A percentile compares a stretch with the other conserved stretches of the same genome.
Evolutionary conservation across 2,888 invertebrate species (phyloP).

Genomic region (Agrotis puta): DNA sequence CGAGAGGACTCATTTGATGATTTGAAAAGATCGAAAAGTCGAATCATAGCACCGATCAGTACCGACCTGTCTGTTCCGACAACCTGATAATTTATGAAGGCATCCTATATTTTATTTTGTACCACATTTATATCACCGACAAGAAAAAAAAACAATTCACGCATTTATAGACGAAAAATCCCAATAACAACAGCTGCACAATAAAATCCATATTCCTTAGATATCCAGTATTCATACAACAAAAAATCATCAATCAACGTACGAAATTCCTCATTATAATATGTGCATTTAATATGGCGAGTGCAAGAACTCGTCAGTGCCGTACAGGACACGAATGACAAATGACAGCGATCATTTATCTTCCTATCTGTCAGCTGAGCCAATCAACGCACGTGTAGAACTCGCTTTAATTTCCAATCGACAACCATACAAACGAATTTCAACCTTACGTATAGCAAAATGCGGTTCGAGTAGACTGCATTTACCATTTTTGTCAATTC

Average conservation of each 20-base stretch:
- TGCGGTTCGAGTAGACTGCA: conserved; percentile 54
- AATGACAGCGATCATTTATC: conserved; percentile 89
- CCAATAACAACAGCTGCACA: background rate
- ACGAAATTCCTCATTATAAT: conserved; percentile 83
- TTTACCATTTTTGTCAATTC: conserved; percentile 61
- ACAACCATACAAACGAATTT: conserved; percentile 41
- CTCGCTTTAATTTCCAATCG: conserved; percentile 69
- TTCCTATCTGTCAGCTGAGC: conserved; percentile 89
- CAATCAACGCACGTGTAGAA: conserved; percentile 87
- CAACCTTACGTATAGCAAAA: conserved; percentile 46
- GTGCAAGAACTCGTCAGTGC: conserved; percentile 79
- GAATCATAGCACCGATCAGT: too few relatives aligned
- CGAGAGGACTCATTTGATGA: too few relatives aligned
- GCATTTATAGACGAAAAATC: too few relatives aligned
- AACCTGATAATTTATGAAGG: too few relatives aligned
- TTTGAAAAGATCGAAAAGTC: too few relatives aligned
- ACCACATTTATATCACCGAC: too few relatives aligned
- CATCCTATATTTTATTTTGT: too few relatives aligned
- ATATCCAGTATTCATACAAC: conserved; percentile 2
- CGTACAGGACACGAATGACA: conserved; percentile 83
- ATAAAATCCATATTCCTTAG: conserved; percentile 5
- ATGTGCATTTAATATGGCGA: conserved; percentile 85
- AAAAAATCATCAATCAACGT: conserved; percentile 82
- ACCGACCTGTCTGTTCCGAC: too few relatives aligned
- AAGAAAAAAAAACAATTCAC: too few relatives aligned